Percentiles rank a stretch among this genome's conserved stretches.
Evolutionary conservation across 1,140 invertebrate genomes (phyloP).

Genomic region (Hypsibius dujardini): DNA sequence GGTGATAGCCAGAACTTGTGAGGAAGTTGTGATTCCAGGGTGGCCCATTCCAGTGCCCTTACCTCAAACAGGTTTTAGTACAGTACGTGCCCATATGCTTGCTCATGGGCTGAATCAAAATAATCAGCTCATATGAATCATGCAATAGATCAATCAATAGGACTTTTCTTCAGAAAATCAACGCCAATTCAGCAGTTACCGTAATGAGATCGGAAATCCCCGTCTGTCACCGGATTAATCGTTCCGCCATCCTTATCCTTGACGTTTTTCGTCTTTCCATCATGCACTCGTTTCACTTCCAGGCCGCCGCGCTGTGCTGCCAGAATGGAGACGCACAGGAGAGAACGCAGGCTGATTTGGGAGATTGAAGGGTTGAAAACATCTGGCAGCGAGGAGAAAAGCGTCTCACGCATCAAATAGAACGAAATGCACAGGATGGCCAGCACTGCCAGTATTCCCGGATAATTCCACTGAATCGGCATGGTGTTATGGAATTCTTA

Average conservation of each 20-base stretch:
- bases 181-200: too few species aligned
- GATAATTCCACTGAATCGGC: neutral
- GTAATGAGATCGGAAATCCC: constrained; percentile 70
- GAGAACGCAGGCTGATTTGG: neutral
- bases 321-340: constrained; percentile 40
- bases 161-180: too few species aligned
- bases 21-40: too few species aligned
- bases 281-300: constrained; percentile 47
- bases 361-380: neutral
- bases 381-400: neutral
- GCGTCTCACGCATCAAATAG: constrained; percentile 5
- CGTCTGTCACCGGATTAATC: constrained; percentile 67
- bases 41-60: too few species aligned
- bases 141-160: too few species aligned
- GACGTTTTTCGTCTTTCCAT: constrained; percentile 23
- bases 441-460: neutral
- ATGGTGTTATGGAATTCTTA: too few species aligned
- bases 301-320: constrained; percentile 58
- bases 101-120: too few species aligned
- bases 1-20: too few species aligned
- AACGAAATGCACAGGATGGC: neutral
- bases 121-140: too few species aligned
- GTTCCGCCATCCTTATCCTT: constrained; percentile 49
- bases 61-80: too few species aligned
- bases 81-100: too few species aligned